phyloP scores from a whole-genome alignment of 2,888 invertebrate genomes.

The Papilio gigon region DNA sequence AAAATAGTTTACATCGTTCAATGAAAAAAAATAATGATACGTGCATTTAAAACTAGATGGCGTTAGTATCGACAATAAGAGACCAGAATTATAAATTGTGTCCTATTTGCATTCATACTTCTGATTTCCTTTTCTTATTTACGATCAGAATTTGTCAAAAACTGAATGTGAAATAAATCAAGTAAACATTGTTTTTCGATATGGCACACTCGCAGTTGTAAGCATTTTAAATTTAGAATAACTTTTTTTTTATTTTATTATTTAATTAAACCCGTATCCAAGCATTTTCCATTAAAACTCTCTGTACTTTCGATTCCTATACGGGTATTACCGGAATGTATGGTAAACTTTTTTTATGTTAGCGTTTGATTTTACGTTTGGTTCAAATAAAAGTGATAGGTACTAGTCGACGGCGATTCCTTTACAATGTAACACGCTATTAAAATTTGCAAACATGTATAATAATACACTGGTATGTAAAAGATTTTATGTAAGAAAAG shows the following conservation, averaged over 20 bases:
- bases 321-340: constrained; percentile 27
- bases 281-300: constrained; percentile 18
- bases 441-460: background rate
- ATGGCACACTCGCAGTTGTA: too few species aligned
- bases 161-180: background rate
- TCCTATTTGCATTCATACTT: too few species aligned
- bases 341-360: constrained; percentile 20
- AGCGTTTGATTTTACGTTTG: constrained; percentile 5
- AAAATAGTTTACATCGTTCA: background rate
- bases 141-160: background rate
- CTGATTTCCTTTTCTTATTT: too few species aligned
- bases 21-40: background rate
- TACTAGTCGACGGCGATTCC: constrained; percentile 1
- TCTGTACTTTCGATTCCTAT: constrained; percentile 31
- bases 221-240: background rate
- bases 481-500: too few species aligned
- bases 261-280: constrained; percentile 26
- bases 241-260: too few species aligned
- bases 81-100: background rate
- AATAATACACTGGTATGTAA: background rate
- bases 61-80: background rate
- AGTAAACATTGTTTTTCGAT: too few species aligned
- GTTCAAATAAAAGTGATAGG: constrained; percentile 20
- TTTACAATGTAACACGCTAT: constrained; percentile 14
- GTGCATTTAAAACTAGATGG: constrained; percentile 5